These are phyloP conservation scores for Oligia fasciuncula DNA, from an alignment of 2,888 invertebrate species.

Conservation along the genomic window DNA sequence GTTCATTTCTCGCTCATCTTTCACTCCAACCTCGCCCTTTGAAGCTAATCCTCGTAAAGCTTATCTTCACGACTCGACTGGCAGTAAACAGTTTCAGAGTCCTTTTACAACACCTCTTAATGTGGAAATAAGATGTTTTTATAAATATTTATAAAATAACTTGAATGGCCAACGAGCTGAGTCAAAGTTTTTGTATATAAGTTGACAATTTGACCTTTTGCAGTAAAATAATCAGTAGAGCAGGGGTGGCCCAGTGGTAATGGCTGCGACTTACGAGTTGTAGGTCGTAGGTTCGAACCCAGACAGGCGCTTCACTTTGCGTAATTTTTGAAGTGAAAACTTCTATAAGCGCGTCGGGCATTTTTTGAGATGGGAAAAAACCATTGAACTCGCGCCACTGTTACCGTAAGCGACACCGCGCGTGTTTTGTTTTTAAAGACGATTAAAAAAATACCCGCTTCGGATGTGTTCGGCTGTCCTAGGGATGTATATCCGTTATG, in stretches of 20 bases:
- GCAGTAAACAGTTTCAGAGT: constrained; percentile 52
- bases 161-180: constrained; percentile 6
- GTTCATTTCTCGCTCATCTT: constrained; percentile 35
- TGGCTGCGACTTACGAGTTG: not conserved
- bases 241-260: not conserved
- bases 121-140: constrained; percentile 42
- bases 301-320: not conserved
- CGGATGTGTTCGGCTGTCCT: no score
- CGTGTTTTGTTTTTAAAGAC: no score
- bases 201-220: constrained; percentile 4
- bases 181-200: constrained; percentile 25
- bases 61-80: constrained; percentile 55
- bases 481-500: no score
- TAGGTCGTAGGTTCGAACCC: not conserved
- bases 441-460: no score
- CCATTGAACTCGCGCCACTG: no score
- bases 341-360: no score
- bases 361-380: no score
- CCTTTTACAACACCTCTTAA: constrained; percentile 46
- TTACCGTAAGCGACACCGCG: no score
- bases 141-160: constrained; percentile 48
- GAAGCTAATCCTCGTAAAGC: constrained; percentile 55
- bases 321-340: not conserved
- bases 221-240: not conserved
- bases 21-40: not conserved